Evolutionary conservation across 92 coral and sea anemone species (phyloP).

Genomic region (Siderastrea siderea): DNA sequence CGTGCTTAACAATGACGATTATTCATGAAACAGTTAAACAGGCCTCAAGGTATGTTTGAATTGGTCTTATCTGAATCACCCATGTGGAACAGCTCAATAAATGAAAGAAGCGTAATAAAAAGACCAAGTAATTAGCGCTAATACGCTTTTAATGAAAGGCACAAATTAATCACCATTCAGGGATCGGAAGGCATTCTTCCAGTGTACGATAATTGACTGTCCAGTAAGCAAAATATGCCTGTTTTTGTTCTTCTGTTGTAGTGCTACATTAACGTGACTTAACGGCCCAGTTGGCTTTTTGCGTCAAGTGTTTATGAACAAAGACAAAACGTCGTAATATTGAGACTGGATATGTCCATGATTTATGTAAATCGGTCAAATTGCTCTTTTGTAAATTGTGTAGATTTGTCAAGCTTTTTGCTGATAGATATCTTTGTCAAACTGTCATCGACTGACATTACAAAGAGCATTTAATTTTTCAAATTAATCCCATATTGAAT

Average conservation of each 20-base stretch:
- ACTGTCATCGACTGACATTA: background rate
- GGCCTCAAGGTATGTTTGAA: background rate
- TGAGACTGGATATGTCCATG: background rate
- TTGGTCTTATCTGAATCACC: background rate
- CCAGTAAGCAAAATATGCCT: background rate
- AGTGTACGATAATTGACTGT: no score
- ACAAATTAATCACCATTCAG: no score
- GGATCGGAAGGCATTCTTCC: no score
- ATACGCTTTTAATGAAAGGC: no score
- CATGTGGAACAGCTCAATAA: conserved; percentile 5
- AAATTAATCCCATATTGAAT: no score
- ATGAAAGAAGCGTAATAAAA: no score
- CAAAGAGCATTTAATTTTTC: background rate
- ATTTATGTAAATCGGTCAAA: background rate
- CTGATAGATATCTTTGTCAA: background rate
- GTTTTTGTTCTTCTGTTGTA: no score
- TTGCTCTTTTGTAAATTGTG: no score
- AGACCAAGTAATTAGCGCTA: no score
- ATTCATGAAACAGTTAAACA: background rate
- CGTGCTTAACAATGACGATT: background rate
- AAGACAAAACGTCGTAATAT: background rate
- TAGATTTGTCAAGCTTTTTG: background rate
- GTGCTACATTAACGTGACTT: no score
- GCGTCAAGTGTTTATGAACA: background rate
- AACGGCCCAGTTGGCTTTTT: no score